A percentile compares a stretch with the other conserved stretches of the same genome.
These are phyloP conservation scores for Gobio gobio DNA, from an alignment of 2,113 vertebrate species.

Conservation along the genomic window DNA sequence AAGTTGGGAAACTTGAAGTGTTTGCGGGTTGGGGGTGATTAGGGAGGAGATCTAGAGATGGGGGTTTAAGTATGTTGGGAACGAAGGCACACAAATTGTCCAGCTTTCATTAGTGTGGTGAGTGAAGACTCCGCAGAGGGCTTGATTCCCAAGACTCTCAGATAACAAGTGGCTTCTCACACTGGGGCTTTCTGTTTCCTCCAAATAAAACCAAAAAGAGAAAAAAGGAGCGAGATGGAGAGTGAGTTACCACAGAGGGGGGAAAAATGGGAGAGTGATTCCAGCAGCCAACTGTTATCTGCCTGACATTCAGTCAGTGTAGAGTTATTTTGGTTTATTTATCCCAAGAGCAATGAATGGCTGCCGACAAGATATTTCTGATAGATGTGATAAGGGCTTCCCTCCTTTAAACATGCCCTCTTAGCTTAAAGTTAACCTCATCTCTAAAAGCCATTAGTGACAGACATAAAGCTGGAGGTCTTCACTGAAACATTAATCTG, in stretches of 20 bases:
- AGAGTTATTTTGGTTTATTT: slow-evolving; percentile 76
- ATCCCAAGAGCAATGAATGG: slow-evolving; percentile 77
- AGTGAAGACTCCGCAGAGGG: slow-evolving; percentile 79
- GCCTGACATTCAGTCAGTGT: slow-evolving; percentile 70
- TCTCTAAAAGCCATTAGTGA: slow-evolving; percentile 73
- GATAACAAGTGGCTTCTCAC: slow-evolving; percentile 84
- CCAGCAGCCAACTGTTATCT: slow-evolving; percentile 77
- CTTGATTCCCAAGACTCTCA: slow-evolving; percentile 85
- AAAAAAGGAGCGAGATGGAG: slow-evolving; percentile 50
- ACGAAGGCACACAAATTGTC: slow-evolving; percentile 80
- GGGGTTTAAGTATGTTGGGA: slow-evolving; percentile 77
- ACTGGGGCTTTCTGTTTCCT: slow-evolving; percentile 83
- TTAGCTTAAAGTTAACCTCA: slow-evolving; percentile 70
- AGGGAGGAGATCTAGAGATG: slow-evolving; percentile 68
- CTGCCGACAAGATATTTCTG: slow-evolving; percentile 80
- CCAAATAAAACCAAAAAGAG: slow-evolving; percentile 75
- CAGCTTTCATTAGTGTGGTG: slow-evolving; percentile 83
- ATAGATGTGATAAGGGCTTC: slow-evolving; percentile 77
- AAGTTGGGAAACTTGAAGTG: slow-evolving; percentile 35
- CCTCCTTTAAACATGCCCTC: slow-evolving; percentile 65
- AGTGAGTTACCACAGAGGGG: slow-evolving; percentile 46
- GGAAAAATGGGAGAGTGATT: slow-evolving; percentile 73
- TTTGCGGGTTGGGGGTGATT: slow-evolving; percentile 31
- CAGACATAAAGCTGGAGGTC: slow-evolving; percentile 72
- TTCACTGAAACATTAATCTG: slow-evolving; percentile 75